phyloP scores from a whole-genome alignment of 2,797 vertebrate genomes.

The Mormyrops attenuatus region DNA sequence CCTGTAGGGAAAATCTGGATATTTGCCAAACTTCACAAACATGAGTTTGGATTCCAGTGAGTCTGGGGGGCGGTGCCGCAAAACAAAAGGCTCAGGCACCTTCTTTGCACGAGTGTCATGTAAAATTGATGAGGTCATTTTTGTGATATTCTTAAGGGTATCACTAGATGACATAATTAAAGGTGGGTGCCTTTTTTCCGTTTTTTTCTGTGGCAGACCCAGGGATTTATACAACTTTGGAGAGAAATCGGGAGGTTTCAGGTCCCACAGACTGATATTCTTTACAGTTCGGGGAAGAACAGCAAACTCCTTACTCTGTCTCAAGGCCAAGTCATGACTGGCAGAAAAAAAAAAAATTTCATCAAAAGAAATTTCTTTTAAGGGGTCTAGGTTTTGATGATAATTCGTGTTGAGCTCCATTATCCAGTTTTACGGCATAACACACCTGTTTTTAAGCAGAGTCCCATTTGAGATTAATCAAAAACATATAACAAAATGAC shows the following conservation, averaged over 20 bases:
- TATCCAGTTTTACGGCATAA: neutral
- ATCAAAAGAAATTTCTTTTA: constrained; percentile 41
- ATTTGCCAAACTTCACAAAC: constrained; percentile 56
- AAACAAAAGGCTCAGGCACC: constrained; percentile 41
- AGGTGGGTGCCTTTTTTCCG: neutral
- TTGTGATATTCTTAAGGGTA: constrained; percentile 23
- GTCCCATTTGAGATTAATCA: neutral
- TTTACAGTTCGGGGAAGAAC: neutral
- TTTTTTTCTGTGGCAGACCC: constrained; percentile 36
- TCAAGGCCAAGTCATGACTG: constrained; percentile 34
- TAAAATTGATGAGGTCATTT: constrained; percentile 30
- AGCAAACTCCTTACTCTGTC: constrained; percentile 34
- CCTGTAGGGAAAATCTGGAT: constrained; percentile 40
- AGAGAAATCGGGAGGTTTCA: constrained; percentile 59
- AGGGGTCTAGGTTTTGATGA: constrained; percentile 5
- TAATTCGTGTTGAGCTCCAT: constrained; percentile 30
- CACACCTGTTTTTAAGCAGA: neutral
- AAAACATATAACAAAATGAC: neutral
- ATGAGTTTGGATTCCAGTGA: constrained; percentile 47
- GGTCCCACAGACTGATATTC: constrained; percentile 35
- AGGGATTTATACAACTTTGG: constrained; percentile 43
- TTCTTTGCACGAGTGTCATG: constrained; percentile 22
- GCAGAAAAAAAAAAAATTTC: no score
- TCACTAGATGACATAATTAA: constrained; percentile 8
- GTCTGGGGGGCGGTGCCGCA: constrained; percentile 41